These are phyloP conservation scores for Hydrophis major DNA, from an alignment of 2,797 vertebrate genomes.

Conservation along the genomic window DNA sequence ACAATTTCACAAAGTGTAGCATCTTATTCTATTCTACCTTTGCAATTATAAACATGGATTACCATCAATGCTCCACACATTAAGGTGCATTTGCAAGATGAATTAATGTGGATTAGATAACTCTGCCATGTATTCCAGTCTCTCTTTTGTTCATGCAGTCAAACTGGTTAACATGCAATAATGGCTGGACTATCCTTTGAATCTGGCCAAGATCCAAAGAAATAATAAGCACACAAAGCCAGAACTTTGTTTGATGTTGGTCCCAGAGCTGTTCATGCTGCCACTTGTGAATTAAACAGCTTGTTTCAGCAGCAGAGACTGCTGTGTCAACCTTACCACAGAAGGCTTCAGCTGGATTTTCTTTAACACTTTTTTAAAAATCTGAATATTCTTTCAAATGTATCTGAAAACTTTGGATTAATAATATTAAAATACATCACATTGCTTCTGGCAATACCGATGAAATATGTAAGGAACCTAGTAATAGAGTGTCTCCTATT, in stretches of 20 bases:
- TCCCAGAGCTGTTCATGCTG: neutral
- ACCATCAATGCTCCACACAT: neutral
- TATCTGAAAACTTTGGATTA: neutral
- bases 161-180: slow-evolving; percentile 1
- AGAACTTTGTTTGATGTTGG: slow-evolving; percentile 15
- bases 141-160: neutral
- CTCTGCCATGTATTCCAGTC: neutral
- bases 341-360: neutral
- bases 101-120: slow-evolving; percentile 31
- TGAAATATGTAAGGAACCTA: neutral
- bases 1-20: neutral
- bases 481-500: neutral
- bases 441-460: neutral
- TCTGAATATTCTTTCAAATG: neutral
- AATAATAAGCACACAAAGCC: neutral
- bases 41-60: slow-evolving; percentile 24
- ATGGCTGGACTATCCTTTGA: neutral
- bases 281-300: slow-evolving; percentile 11
- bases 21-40: neutral
- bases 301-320: neutral
- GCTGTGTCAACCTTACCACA: neutral
- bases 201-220: slow-evolving; percentile 17
- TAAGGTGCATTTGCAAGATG: slow-evolving; percentile 7
- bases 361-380: neutral
- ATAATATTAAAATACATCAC: neutral